A percentile compares a stretch with the other conserved stretches of the same genome.
These are phyloP conservation scores for Apis dorsata DNA, from an alignment of 1,140 invertebrate species.

Conservation along the genomic window DNA sequence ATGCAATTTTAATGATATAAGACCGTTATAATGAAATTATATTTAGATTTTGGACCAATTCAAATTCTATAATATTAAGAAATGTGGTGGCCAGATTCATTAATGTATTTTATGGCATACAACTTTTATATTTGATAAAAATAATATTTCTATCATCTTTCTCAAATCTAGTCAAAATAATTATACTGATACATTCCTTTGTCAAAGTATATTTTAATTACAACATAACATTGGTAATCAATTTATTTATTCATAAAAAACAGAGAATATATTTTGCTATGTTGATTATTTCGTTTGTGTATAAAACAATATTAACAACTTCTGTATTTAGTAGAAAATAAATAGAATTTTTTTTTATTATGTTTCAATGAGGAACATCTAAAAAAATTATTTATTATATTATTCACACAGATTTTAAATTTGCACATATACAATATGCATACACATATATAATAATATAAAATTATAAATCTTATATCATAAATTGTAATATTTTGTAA, in stretches of 20 bases:
- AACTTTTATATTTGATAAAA: slow-evolving; percentile 50
- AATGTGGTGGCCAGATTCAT: slow-evolving; percentile 35
- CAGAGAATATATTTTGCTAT: slow-evolving; percentile 30
- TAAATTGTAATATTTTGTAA: slow-evolving; percentile 28
- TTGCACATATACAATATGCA: slow-evolving; percentile 18
- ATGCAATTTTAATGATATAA: slow-evolving; percentile 49
- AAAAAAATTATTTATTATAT: slow-evolving; percentile 11
- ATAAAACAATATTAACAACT: slow-evolving; percentile 25
- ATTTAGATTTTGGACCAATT: slow-evolving; percentile 64
- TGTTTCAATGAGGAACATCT: slow-evolving; percentile 22
- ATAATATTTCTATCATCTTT: slow-evolving; percentile 51
- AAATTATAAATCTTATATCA: slow-evolving; percentile 1
- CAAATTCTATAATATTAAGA: slow-evolving; percentile 53
- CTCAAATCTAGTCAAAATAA: slow-evolving; percentile 68
- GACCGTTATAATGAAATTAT: slow-evolving; percentile 35
- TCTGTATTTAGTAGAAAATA: slow-evolving; percentile 39
- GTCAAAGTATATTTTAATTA: slow-evolving; percentile 35
- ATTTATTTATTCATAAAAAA: slow-evolving; percentile 36
- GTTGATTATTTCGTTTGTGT: slow-evolving; percentile 30
- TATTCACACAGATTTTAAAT: neutral
- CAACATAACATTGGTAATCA: slow-evolving; percentile 1
- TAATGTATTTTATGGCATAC: slow-evolving; percentile 41
- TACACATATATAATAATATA: slow-evolving; percentile 18
- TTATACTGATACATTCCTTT: slow-evolving; percentile 43
- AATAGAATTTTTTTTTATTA: slow-evolving; percentile 51